These are phyloP conservation scores for Hippasteria phrygiana DNA, from an alignment of 53 echinoderm and acorn worm species.

Conservation along the genomic window DNA sequence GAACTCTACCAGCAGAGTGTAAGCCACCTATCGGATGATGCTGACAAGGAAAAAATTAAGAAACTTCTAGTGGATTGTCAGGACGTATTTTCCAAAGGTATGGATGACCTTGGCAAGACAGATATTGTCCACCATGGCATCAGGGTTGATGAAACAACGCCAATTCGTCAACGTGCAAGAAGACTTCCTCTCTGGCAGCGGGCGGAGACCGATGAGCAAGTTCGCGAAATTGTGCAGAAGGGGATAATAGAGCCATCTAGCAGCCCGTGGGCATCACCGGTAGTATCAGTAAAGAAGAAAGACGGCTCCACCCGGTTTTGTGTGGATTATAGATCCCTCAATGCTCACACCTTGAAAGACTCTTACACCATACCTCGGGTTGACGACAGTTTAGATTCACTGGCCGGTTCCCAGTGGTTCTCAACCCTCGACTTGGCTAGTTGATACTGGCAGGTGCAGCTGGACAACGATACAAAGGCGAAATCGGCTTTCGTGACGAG, in stretches of 20 bases:
- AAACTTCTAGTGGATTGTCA: conserved; percentile 49
- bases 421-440: background rate
- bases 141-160: conserved; percentile 16
- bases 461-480: background rate
- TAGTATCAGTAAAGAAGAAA: conserved; percentile 45
- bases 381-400: background rate
- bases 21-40: background rate
- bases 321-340: conserved; percentile 30
- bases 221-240: conserved; percentile 1
- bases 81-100: conserved; percentile 55
- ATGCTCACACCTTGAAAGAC: conserved; percentile 6
- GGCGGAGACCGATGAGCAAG: conserved; percentile 9
- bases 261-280: conserved; percentile 53
- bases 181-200: background rate
- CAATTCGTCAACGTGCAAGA: conserved; percentile 32
- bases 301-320: conserved; percentile 32
- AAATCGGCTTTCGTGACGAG: background rate
- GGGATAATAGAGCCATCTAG: conserved; percentile 19
- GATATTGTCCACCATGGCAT: conserved; percentile 53
- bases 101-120: conserved; percentile 50
- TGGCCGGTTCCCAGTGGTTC: conserved; percentile 4
- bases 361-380: conserved; percentile 24
- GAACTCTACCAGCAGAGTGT: too few species aligned
- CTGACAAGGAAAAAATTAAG: conserved; percentile 2
- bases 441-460: conserved; percentile 26